Conservation (phyloP, 2,888 invertebrate genomes). For the Phengaris alcon region DNA sequence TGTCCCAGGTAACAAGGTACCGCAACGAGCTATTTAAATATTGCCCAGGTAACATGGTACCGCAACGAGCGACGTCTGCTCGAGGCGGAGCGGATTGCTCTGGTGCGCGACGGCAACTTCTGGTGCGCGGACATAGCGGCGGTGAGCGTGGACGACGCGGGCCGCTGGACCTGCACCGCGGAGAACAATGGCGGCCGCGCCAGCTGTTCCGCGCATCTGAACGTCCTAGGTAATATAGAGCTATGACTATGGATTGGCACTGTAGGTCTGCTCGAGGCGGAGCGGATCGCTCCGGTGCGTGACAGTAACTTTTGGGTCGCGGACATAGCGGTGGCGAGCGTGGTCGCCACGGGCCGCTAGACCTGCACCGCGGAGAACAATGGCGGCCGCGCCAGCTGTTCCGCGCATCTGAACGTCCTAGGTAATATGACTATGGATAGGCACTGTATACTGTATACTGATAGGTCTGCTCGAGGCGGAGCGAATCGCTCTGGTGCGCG, state of each 20-base stretch:
- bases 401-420: conserved; percentile 87
- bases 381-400: conserved; percentile 86
- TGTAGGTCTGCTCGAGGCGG: conserved; percentile 82
- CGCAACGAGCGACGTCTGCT: conserved; percentile 88
- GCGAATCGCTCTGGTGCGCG: too few species aligned
- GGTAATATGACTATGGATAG: conserved; percentile 62
- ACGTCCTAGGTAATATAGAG: conserved; percentile 82
- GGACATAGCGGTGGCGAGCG: conserved; percentile 88
- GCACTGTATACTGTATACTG: too few species aligned
- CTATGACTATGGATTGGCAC: too few species aligned
- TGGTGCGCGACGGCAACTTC: conserved; percentile 91
- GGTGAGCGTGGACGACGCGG: conserved; percentile 89
- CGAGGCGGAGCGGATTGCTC: conserved; percentile 86
- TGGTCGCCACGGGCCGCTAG: conserved; percentile 92
- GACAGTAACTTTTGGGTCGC: conserved; percentile 92
- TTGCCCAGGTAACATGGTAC: conserved; percentile 89
- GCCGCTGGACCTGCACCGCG: conserved; percentile 91
- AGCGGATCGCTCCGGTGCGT: conserved; percentile 86
- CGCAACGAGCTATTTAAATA: conserved; percentile 86
- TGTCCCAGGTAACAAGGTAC: conserved; percentile 83
- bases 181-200: conserved; percentile 87
- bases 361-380: conserved; percentile 89
- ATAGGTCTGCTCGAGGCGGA: too few species aligned
- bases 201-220: conserved; percentile 87
- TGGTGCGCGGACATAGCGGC: conserved; percentile 91